Percentiles rank a stretch among this genome's conserved stretches.
Evolutionary conservation across 2,888 invertebrate genomes (phyloP).

Genomic region (Bimastos eiseni): DNA sequence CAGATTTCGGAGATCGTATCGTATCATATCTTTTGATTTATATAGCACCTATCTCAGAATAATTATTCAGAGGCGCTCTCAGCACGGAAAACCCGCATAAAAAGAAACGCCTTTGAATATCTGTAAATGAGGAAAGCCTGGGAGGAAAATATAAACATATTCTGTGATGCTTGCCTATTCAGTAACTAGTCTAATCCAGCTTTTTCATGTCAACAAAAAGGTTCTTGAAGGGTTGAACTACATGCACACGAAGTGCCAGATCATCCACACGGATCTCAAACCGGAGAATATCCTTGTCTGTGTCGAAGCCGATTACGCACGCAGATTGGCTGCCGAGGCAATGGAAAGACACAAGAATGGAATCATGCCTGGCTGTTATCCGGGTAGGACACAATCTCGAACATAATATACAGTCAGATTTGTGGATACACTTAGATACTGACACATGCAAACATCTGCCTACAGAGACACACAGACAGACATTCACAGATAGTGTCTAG

Average conservation of each 20-base stretch:
- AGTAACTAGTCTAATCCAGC: not conserved
- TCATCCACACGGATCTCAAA: conserved; percentile 38
- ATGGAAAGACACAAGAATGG: conserved; percentile 14
- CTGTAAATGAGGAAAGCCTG: too few species aligned
- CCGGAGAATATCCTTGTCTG: conserved; percentile 35
- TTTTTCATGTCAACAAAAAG: not conserved
- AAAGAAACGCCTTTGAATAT: too few species aligned
- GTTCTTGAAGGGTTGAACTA: conserved; percentile 35
- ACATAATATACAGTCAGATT: not conserved
- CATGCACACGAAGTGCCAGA: conserved; percentile 36
- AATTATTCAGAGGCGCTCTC: too few species aligned
- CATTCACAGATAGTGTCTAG: not conserved
- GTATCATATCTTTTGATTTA: too few species aligned
- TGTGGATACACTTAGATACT: not conserved
- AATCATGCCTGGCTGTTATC: not conserved
- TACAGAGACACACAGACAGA: not conserved
- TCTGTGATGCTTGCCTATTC: not conserved
- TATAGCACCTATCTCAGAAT: too few species aligned
- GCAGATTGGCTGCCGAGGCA: conserved; percentile 16
- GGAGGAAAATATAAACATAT: not conserved
- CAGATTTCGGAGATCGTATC: not conserved
- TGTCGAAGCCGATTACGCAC: conserved; percentile 22
- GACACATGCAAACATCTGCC: not conserved
- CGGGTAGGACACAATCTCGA: not conserved
- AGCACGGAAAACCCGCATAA: too few species aligned